phyloP scores from a whole-genome alignment of 2,797 vertebrate genomes.

The Ibycter americanus region DNA sequence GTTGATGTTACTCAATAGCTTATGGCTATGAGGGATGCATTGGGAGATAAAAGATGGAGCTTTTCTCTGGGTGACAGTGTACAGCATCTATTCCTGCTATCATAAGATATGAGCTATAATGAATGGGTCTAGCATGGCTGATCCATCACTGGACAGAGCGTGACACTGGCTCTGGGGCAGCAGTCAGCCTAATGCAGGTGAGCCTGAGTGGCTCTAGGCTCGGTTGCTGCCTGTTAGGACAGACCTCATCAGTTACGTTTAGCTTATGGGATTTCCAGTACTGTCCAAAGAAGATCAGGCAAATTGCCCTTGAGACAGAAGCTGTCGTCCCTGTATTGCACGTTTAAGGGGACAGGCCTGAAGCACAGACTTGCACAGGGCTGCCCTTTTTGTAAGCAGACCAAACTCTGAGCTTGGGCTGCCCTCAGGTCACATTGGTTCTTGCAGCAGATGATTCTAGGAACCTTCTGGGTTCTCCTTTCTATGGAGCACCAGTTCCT shows the following conservation, averaged over 20 bases:
- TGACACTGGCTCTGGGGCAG: neutral
- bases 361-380: neutral
- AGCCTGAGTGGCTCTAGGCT: neutral
- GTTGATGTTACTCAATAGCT: slow-evolving; percentile 7
- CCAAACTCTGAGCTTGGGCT: neutral
- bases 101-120: neutral
- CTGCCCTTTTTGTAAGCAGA: neutral
- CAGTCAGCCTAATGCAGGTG: neutral
- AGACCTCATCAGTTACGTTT: neutral
- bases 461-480: neutral
- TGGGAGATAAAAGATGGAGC: neutral
- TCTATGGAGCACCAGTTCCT: neutral
- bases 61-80: neutral
- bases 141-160: neutral
- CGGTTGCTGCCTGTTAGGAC: neutral
- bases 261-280: neutral
- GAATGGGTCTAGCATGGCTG: neutral
- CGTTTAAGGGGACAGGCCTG: neutral
- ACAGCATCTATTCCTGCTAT: neutral
- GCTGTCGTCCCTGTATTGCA: neutral
- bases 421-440: neutral
- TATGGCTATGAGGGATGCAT: neutral
- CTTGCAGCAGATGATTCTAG: neutral
- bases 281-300: neutral
- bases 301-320: neutral